Conservation (phyloP, 2,797 vertebrate species). For the Melanogrammus aeglefinus region DNA sequence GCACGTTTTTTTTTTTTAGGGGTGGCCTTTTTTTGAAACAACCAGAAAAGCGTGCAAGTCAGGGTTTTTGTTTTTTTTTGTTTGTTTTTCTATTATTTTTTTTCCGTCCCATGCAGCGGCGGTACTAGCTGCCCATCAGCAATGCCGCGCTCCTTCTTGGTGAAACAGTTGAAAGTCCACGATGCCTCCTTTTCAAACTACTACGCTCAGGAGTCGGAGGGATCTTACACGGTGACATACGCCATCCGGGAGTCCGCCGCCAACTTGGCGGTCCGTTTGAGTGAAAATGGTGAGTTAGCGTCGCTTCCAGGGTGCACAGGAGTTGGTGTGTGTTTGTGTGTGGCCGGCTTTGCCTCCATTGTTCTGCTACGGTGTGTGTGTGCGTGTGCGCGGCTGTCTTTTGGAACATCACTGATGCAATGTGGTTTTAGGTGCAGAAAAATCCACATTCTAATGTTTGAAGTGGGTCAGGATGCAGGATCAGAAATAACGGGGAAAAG, state of each 20-base stretch:
- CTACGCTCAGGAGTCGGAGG: slow-evolving; percentile 71
- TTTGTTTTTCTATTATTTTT: no score
- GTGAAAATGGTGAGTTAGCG: slow-evolving; percentile 71
- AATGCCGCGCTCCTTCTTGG: slow-evolving; percentile 88
- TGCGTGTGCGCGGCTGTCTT: neutral
- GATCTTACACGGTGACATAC: slow-evolving; percentile 73
- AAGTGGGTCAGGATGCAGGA: neutral
- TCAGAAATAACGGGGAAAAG: slow-evolving; percentile 10
- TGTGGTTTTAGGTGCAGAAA: neutral
- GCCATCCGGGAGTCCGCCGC: slow-evolving; percentile 65
- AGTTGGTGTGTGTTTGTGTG: neutral
- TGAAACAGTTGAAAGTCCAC: slow-evolving; percentile 86
- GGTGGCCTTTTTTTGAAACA: neutral
- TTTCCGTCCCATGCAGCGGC: slow-evolving; percentile 43
- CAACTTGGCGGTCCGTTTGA: slow-evolving; percentile 69
- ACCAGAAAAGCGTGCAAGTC: neutral
- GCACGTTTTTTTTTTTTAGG: neutral
- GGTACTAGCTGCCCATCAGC: slow-evolving; percentile 27
- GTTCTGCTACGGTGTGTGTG: slow-evolving; percentile 1
- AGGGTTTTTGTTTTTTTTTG: neutral
- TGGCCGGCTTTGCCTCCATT: neutral
- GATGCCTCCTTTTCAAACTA: slow-evolving; percentile 73
- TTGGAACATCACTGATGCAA: neutral
- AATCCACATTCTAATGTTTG: neutral
- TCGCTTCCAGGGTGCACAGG: neutral